Base-by-base conservation (phyloP, 92 coral and sea anemone genomes). In the Montipora capitata region DNA sequence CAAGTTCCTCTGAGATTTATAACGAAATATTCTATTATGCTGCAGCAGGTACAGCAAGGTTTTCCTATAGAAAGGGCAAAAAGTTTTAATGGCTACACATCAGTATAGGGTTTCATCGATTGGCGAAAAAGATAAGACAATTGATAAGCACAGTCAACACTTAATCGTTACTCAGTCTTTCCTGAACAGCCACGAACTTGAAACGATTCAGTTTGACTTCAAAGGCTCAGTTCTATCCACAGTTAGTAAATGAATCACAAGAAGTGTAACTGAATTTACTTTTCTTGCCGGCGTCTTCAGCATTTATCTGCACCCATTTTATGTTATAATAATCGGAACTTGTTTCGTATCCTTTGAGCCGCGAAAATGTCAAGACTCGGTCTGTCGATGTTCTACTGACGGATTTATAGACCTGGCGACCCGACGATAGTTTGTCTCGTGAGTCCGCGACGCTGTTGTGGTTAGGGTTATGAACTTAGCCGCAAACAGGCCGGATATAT, bases 291-390 rank as follows among this genome's bases (percentile, higher is more conserved):
- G 40, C 74, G 56, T 79, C 64, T 64, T 13, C 13, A 45, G 40
- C 72, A 69, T 35, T 79, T 65, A 79, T 64, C 35, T 27, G 35
- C 84, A 14, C 84, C 74, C 73, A 17, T 63, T 78, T 78, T 56
- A 78, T 13, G 68, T 15, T 62, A 77, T 78, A 63, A 42, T 72
- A 16, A 78, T 79, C 74, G 74, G 84, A 79, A 79, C 27, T 38
- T 27, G 35, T 27, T 27, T 27, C 35, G 35, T 27, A 27, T 27
- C 35, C 35, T 27, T 27, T 27, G 35, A 27, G 35, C 35, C 35
- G 35, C 35, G 51, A 45, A 45, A 5, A 45, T 45, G 6, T 45
- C 9, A 45, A 45, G 6, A 5, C 51, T 45, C 51, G 51, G 6
- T 4, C 51, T 45, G 51, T 8, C 51, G 51, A 45, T 45, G 9